Base-by-base conservation (phyloP, 2,113 vertebrate genomes). In the Dermatemys mawii region DNA sequence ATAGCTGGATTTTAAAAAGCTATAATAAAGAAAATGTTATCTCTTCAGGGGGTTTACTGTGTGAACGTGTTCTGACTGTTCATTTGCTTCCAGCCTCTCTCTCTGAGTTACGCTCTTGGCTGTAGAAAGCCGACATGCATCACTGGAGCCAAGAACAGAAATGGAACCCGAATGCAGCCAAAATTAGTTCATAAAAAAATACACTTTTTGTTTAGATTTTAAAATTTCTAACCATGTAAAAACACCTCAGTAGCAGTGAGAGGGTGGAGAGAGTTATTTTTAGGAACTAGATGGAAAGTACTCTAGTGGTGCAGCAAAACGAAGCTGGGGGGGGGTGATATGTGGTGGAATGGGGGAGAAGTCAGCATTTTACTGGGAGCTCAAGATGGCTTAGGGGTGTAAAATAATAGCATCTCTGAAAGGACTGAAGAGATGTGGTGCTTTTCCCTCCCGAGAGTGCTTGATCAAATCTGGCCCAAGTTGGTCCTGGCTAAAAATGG, bases 1-100 rank as follows among this genome's bases (percentile, higher is more conserved):
- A 96, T 84, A 88, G 97, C 89, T 53, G 94, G 94, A 44, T 93
- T 97, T 97, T 92, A 91, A 96, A 95, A 93, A 94, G 97, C 96
- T 80, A 67, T n/a, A 93, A 96, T 63, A 96, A 97, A 97, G 97
- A 93, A 96, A 97, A 93, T 3, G 95, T 93, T 93, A 54, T 63
- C 93, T 94, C 92, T 94, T 96, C 80, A 7, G 95, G 97, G 96
- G 97, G 97, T 89, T 97, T 92, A 78, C 93, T 95, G 93, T 21
- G 94, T 73, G 86, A 96, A 95, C 91, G 90, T 48, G 90, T 93
- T 96, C 93, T 67, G 96, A 96, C 94, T 96, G 92, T 83, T 94
- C 76, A 19, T 46, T 91, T 53, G 92, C 93, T 96, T 48, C 94
- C 93, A 76, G 94, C 91, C 35, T 26, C 90, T 87, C 79, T 76